Evolutionary conservation across 2,797 vertebrate genomes (phyloP).

Genomic region (Sarcophilus harrisii): DNA sequence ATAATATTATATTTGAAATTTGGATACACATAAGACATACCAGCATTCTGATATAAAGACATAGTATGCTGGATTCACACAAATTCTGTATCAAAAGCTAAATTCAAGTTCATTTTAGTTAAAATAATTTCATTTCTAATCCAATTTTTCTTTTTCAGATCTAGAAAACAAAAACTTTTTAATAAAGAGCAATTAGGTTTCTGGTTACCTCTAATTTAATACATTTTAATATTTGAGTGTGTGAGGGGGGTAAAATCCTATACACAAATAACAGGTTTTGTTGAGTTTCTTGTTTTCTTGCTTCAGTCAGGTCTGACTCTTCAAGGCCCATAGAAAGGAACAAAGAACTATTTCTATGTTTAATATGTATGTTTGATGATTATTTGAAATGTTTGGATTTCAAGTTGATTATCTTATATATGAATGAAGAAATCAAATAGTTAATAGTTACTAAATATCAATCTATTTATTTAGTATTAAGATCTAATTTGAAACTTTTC

Average conservation of each 20-base stretch:
- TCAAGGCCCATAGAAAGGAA: neutral
- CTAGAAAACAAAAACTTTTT: neutral
- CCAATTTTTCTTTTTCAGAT: neutral
- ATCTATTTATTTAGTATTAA: neutral
- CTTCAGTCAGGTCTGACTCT: neutral
- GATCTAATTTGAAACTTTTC: neutral
- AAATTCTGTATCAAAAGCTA: neutral
- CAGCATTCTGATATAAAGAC: neutral
- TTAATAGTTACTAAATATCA: neutral
- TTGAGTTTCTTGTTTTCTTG: neutral
- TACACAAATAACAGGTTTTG: neutral
- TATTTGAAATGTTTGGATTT: neutral
- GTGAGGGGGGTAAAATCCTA: neutral
- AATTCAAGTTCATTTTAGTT: neutral
- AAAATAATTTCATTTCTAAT: neutral
- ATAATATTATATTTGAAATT: neutral
- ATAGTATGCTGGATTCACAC: neutral
- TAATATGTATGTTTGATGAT: neutral
- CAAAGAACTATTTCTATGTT: neutral
- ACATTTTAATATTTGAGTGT: neutral
- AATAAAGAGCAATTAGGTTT: neutral
- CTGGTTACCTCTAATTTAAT: neutral
- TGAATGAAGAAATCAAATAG: neutral
- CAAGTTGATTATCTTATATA: neutral
- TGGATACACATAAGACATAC: neutral